phyloP scores from a whole-genome alignment of 2,113 vertebrate species.

The Notarius lentiginosus region DNA sequence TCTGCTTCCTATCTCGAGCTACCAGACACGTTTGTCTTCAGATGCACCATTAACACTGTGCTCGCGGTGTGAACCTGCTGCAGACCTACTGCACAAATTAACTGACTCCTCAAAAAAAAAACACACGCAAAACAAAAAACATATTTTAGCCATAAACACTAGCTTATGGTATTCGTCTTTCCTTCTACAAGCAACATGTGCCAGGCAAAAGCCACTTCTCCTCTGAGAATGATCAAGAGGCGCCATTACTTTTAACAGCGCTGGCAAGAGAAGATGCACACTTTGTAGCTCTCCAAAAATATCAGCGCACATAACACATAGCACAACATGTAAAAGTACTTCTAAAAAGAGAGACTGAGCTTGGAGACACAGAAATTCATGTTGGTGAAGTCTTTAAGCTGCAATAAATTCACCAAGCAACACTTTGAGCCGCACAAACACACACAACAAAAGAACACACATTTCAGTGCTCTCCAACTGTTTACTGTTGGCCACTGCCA shows the following conservation, averaged over 20 bases:
- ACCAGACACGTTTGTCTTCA: slow-evolving; percentile 11
- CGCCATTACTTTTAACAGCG: slow-evolving; percentile 1
- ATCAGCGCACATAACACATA: slow-evolving; percentile 4
- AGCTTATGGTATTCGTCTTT: neutral
- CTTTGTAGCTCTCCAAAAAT: slow-evolving; percentile 15
- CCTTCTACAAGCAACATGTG: slow-evolving; percentile 4
- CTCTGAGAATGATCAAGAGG: slow-evolving; percentile 1
- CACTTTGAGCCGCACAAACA: slow-evolving; percentile 12
- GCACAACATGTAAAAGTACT: neutral
- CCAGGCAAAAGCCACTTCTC: slow-evolving; percentile 4
- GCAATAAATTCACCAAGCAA: slow-evolving; percentile 26
- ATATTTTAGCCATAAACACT: slow-evolving; percentile 21
- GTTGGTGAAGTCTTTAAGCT: slow-evolving; percentile 6
- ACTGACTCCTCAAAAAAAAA: neutral
- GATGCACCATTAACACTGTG: neutral
- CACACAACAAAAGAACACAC: slow-evolving; percentile 25
- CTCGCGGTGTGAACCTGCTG: neutral
- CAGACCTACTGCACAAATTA: slow-evolving; percentile 3
- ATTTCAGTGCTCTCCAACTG: slow-evolving; percentile 28
- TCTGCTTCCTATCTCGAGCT: neutral
- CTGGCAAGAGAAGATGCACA: neutral
- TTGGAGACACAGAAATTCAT: neutral
- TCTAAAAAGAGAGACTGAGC: neutral
- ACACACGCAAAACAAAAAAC: neutral
- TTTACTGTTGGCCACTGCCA: slow-evolving; percentile 24